phyloP scores from a whole-genome alignment of 2,888 invertebrate genomes.

The Erebia aethiops region DNA sequence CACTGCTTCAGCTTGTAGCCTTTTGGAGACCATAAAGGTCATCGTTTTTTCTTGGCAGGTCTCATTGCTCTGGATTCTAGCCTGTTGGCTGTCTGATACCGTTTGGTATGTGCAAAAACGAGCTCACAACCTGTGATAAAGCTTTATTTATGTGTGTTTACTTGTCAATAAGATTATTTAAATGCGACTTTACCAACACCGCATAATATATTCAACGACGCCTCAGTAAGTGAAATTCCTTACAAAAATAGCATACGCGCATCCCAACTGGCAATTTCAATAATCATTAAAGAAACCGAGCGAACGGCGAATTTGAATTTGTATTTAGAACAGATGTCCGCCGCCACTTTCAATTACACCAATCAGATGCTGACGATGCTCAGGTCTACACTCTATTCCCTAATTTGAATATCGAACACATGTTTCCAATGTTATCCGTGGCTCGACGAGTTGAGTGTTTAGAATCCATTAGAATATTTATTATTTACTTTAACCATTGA shows the following conservation, averaged over 20 bases:
- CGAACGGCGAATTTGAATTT: constrained; percentile 60
- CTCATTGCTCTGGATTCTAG: too few relatives aligned
- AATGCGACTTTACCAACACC: constrained; percentile 29
- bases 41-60: too few relatives aligned
- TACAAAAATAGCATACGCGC: constrained; percentile 69
- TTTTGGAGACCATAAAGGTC: too few relatives aligned
- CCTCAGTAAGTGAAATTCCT: constrained; percentile 54
- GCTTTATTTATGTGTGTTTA: constrained; percentile 3
- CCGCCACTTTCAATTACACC: constrained; percentile 61
- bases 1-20: too few relatives aligned
- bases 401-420: constrained; percentile 63
- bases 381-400: constrained; percentile 55
- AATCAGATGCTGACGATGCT: constrained; percentile 55
- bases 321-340: constrained; percentile 63
- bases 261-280: constrained; percentile 71
- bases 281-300: constrained; percentile 73
- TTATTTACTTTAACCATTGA: constrained; percentile 15
- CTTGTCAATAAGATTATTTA: constrained; percentile 27
- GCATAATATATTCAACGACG: constrained; percentile 36
- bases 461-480: constrained; percentile 18
- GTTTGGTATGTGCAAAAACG: not conserved
- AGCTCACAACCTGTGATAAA: not conserved
- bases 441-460: constrained; percentile 20
- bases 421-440: constrained; percentile 41
- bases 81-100: too few relatives aligned